Evolutionary conservation across 2,888 invertebrate species (phyloP), one percentile per base, ranked within the genome.

Genomic region (Coleophora deauratella): DNA sequence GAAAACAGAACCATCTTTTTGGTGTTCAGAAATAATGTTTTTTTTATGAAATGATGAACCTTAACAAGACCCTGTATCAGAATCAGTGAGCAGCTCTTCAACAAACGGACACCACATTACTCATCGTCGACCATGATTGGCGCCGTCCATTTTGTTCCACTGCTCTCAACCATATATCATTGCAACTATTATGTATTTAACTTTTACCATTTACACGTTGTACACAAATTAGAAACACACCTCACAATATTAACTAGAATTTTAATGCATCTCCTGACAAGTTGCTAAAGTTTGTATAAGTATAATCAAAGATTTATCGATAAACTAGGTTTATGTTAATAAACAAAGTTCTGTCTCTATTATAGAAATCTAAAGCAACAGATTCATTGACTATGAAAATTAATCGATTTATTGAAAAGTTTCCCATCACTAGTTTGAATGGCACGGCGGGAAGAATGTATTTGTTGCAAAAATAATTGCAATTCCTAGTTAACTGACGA

Each of bases 211-310:
- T 57, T 55, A 50, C 51, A 57, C 52, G 62, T 55, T 59, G 49
- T 52, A 56, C 55, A 65, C 67, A 75, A 72, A 75, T 79, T 79
- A 77, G 70, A 77, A 66, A 66, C 69, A 70, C 66, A 66, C 64
- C 61, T 66, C 47, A 47, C 48, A 60, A 71, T 70, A 71, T 72
- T 70, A 61, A 65, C 67, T 67, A n/a, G n/a, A n/a, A n/a, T n/a
- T n/a, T n/a, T n/a, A 21, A 21, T 21, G 6, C 21, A 21, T 21
- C 3, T 21, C 6, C 46, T 46, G 45, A 53, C 51, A 43, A 54
- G 57, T 62, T 64, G 51, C n/a, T n/a, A n/a, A n/a, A n/a, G n/a
- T n/a, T n/a, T n/a, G n/a, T n/a, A n/a, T n/a, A n/a, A n/a, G n/a
- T n/a, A n/a, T n/a, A n/a, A n/a, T n/a, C 52, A 55, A 50, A 59